Evolutionary conservation across 2,888 invertebrate species (phyloP).

Genomic region (Drosophila flavopinicola): DNA sequence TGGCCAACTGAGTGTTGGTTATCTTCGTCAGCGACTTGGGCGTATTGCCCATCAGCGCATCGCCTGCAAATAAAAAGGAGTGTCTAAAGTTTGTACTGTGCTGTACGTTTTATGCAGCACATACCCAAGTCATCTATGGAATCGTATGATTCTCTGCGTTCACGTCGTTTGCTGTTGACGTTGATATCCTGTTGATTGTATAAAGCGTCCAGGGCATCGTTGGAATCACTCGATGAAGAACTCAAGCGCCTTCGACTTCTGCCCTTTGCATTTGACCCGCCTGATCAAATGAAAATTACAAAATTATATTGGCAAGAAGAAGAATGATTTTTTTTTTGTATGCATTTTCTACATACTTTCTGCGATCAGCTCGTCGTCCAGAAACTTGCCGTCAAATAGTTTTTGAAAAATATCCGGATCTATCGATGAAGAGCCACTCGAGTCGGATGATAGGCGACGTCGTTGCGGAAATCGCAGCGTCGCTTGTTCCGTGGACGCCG

Average conservation of each 20-base stretch:
- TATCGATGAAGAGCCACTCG: conserved; percentile 71
- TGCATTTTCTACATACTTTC: conserved; percentile 43
- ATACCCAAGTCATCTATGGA: conserved; percentile 77
- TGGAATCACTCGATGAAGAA: conserved; percentile 63
- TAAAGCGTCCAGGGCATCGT: conserved; percentile 57
- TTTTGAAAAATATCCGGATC: conserved; percentile 81
- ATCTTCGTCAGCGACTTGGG: conserved; percentile 27
- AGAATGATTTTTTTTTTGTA: not conserved
- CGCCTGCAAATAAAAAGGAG: conserved; percentile 41
- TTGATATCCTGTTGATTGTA: conserved; percentile 39
- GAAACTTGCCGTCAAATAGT: conserved; percentile 73
- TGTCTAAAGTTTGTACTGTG: not conserved
- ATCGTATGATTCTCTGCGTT: conserved; percentile 63
- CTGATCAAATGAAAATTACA: conserved; percentile 4
- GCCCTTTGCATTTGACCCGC: conserved; percentile 15
- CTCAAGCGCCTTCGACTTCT: conserved; percentile 23
- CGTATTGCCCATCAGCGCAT: conserved; percentile 47
- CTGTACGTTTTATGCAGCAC: not conserved
- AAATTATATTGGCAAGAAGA: not conserved
- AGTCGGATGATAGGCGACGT: conserved; percentile 65
- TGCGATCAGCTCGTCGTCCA: conserved; percentile 67
- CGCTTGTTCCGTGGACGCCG: conserved; percentile 26
- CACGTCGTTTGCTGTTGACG: conserved; percentile 37
- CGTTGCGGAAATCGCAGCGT: conserved; percentile 16
- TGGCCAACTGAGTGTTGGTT: conserved; percentile 5